Base-by-base conservation (phyloP, 1,140 invertebrate genomes). In the Drosophila nigromelanica region DNA sequence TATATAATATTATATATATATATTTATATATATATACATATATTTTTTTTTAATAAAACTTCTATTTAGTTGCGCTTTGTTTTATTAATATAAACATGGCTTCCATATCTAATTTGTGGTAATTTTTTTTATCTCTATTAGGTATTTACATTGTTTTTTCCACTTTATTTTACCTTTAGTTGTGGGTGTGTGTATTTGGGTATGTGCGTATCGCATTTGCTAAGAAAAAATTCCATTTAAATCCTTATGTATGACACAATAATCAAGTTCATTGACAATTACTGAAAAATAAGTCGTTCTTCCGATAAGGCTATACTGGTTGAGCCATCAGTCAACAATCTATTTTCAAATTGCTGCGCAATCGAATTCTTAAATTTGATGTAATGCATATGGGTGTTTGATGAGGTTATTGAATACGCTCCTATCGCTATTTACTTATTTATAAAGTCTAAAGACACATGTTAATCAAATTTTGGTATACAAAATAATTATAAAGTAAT, bases 381-480 rank as follows among this genome's bases (percentile, higher is more conserved):
- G 14, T 52, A 54, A 54, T 18, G 33, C 30, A 37, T 14, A 33
- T 51, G 30, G 48, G 30, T 40, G 14, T 54, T 73, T 52, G 24
- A n/a, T 52, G 40, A 21, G 33, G 45, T 24, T 43, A 58, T 56
- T 58, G 37, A 50, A n/a, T 62, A 54, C 70, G 62, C 39, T 69
- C 51, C 33, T 70, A 48, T 54, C 18, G 43, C 12, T 54, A 40
- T 66, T 30, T 75, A 48, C 39, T 59, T 77, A 76, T 60, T 47
- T 54, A 40, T 43, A 67, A 63, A 75, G 78, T 69, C 76, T 60
- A 76, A 72, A 64, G 18, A 50, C 37, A 64, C 42, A 33, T 42
- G 24, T 60, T 47, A 14, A 47, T 71, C 27, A 71, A 86, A 78
- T 86, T 86, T 86, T 86, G 82, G 82, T 89, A 86, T 86, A 78